Conservation (phyloP, 2,797 vertebrate genomes). For the Caiman crocodilus region DNA sequence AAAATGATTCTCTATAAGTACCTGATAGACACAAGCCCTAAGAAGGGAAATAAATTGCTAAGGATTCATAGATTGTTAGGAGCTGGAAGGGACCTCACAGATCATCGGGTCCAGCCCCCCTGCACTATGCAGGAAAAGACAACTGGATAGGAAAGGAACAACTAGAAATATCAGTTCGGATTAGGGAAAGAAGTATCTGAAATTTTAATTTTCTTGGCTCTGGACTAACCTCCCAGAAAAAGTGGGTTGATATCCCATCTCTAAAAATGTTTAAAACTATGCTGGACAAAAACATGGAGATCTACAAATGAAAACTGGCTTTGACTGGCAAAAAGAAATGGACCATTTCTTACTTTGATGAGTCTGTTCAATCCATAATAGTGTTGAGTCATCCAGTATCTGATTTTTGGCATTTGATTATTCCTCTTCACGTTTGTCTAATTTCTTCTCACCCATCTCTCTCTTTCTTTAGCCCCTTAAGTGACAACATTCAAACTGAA, state of each 20-base stretch:
- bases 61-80: too few species aligned
- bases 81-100: too few species aligned
- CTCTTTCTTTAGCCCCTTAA: not conserved
- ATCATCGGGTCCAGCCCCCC: too few species aligned
- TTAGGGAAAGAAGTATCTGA: not conserved
- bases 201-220: not conserved
- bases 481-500: not conserved
- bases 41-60: too few species aligned
- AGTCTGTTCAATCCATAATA: not conserved
- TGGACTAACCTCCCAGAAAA: not conserved
- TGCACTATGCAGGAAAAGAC: too few species aligned
- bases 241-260: not conserved
- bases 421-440: not conserved
- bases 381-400: not conserved
- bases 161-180: rapidly evolving
- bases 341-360: rapidly evolving
- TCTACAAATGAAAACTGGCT: not conserved
- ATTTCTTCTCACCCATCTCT: not conserved
- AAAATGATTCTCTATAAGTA: not conserved
- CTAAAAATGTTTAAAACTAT: not conserved
- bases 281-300: not conserved
- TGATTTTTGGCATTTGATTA: not conserved
- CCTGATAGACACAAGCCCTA: too few species aligned
- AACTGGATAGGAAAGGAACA: too few species aligned
- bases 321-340: not conserved